Evolutionary conservation across 1,140 invertebrate species (phyloP).

Genomic region (Drosophila burlai): DNA sequence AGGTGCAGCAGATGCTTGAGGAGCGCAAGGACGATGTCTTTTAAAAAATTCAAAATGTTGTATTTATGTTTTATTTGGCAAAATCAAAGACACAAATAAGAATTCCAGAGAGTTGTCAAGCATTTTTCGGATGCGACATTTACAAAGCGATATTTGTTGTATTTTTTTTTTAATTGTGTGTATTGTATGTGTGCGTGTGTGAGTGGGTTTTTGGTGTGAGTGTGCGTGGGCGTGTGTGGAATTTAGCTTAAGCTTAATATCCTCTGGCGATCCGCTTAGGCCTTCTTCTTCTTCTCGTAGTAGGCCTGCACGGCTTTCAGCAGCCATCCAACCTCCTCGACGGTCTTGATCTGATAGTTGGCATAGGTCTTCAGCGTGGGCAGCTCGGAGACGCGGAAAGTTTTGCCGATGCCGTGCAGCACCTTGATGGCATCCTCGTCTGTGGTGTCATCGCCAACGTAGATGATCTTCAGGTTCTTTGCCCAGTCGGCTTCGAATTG

Average conservation of each 20-base stretch:
- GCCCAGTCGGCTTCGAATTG: conserved; percentile 96
- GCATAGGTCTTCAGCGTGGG: conserved; percentile 93
- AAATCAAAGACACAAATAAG: conserved; percentile 52
- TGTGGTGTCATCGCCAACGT: conserved; percentile 95
- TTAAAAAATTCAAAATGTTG: conserved; percentile 20
- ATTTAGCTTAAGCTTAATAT: conserved; percentile 77
- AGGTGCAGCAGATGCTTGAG: too few relatives aligned
- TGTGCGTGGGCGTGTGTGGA: conserved; percentile 50
- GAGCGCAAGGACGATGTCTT: too few relatives aligned
- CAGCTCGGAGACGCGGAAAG: conserved; percentile 94
- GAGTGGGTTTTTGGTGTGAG: conserved; percentile 33
- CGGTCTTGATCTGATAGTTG: conserved; percentile 93
- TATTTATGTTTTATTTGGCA: conserved; percentile 59
- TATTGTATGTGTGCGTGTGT: conserved; percentile 19
- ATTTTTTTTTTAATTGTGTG: conserved; percentile 22
- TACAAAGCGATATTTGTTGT: conserved; percentile 34
- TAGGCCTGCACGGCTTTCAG: conserved; percentile 92
- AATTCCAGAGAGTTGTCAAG: conserved; percentile 19
- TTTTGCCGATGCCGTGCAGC: conserved; percentile 94
- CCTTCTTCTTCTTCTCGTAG: conserved; percentile 84
- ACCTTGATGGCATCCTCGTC: conserved; percentile 97
- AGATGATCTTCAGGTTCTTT: conserved; percentile 94
- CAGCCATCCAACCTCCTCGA: conserved; percentile 94
- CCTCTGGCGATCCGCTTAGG: conserved; percentile 51
- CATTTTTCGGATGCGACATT: conserved; percentile 11